These are phyloP conservation scores for Paelopatides confundens DNA, from an alignment of 53 echinoderm and acorn worm species.

Conservation along the genomic window DNA sequence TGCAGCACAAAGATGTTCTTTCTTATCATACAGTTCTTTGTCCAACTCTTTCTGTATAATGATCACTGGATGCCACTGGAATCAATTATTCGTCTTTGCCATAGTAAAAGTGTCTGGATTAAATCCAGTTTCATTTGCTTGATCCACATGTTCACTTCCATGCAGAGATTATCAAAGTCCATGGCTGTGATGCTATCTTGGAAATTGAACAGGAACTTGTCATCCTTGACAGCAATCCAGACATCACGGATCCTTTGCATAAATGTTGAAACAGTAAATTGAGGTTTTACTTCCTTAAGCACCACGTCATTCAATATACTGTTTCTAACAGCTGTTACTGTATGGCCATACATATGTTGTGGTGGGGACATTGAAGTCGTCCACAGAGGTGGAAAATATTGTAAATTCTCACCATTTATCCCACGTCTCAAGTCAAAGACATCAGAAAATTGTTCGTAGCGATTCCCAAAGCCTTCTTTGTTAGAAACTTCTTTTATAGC, in stretches of 20 bases:
- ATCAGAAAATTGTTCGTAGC: conserved; percentile 22
- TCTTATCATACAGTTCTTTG: background rate
- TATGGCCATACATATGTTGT: background rate
- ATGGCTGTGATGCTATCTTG: conserved; percentile 28
- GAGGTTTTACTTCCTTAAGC: background rate
- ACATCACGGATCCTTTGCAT: conserved; percentile 9
- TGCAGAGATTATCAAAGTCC: conserved; percentile 6
- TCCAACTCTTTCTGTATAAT: background rate
- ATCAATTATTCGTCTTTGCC: background rate
- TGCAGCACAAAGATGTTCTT: background rate
- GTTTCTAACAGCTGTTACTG: background rate
- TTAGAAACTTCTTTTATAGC: background rate
- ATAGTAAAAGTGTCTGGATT: background rate
- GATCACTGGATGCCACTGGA: background rate
- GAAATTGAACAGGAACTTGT: conserved; percentile 22
- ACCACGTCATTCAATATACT: background rate
- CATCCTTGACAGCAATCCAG: conserved; percentile 18
- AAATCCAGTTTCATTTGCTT: background rate
- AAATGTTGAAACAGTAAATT: conserved; percentile 21
- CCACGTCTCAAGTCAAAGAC: background rate
- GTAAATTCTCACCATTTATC: background rate
- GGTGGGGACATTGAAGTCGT: conserved; percentile 24
- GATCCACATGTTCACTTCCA: background rate
- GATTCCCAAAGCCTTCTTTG: background rate
- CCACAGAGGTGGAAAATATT: background rate